A percentile compares a stretch with the other conserved stretches of the same genome.
phyloP scores from a whole-genome alignment of 1,140 invertebrate genomes.

The Panagrolaimus sp. region DNA sequence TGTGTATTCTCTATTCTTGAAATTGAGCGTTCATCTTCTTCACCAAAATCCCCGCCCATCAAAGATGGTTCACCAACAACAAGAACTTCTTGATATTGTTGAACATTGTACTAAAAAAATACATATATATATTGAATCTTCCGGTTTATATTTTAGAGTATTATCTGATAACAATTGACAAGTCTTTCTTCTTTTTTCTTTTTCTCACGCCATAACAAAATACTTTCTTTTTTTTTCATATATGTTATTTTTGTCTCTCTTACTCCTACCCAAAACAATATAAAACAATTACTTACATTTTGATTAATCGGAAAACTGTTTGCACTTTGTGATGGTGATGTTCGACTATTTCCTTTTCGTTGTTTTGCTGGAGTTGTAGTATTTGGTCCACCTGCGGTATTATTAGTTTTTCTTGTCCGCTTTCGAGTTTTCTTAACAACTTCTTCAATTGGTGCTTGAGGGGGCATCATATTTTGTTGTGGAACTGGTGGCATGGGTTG shows the following conservation, averaged over 20 bases:
- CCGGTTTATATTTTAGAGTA: too few species aligned
- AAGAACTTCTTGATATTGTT: conserved; percentile 80
- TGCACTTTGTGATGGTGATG: conserved; percentile 19
- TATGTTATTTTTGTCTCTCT: too few species aligned
- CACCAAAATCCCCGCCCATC: conserved; percentile 98
- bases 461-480: not conserved
- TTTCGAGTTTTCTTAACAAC: conserved; percentile 23
- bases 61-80: conserved; percentile 96
- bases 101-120: conserved; percentile 24
- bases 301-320: conserved; percentile 21
- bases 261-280: too few species aligned
- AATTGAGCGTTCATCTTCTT: conserved; percentile 94
- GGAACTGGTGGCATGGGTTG: not conserved
- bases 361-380: conserved; percentile 7
- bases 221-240: too few species aligned
- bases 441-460: conserved; percentile 24
- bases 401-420: conserved; percentile 28
- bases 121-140: not conserved
- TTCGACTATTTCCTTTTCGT: conserved; percentile 21
- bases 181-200: too few species aligned
- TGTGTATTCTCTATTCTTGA: conserved; percentile 94
- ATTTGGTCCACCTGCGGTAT: conserved; percentile 11
- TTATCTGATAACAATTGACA: too few species aligned
- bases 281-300: conserved; percentile 17
- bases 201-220: too few species aligned